A percentile compares a stretch with the other conserved stretches of the same genome.
Evolutionary conservation across 2,113 vertebrate genomes (phyloP).

Genomic region (Hypocryptadius cinnamomeus): DNA sequence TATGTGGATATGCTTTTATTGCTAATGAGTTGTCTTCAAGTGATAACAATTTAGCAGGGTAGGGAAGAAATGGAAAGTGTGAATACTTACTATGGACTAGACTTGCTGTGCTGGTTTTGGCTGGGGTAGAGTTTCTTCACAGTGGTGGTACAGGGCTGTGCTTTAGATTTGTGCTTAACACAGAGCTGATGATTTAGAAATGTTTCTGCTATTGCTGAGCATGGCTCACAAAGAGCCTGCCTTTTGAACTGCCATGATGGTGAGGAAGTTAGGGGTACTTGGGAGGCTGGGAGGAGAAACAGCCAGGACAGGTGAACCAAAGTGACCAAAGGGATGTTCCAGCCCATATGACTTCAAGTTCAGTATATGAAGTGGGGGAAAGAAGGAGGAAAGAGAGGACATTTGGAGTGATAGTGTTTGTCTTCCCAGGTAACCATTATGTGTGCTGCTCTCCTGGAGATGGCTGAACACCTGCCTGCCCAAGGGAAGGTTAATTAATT

Average conservation of each 20-base stretch:
- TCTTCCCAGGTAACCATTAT: background rate
- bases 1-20: background rate
- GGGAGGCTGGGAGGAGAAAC: background rate
- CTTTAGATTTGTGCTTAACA: background rate
- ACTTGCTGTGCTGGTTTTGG: background rate
- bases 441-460: background rate
- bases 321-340: background rate
- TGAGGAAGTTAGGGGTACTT: background rate
- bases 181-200: background rate
- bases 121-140: background rate
- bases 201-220: background rate
- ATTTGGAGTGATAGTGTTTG: background rate
- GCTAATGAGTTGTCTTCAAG: background rate
- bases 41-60: background rate
- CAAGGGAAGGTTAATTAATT: background rate
- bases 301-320: background rate
- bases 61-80: background rate
- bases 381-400: background rate
- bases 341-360: background rate
- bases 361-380: background rate
- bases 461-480: background rate
- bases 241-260: background rate
- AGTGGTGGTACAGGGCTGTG: background rate
- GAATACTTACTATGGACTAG: background rate
- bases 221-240: background rate